A percentile compares a stretch with the other conserved stretches of the same genome.
phyloP scores from a whole-genome alignment of 2,113 vertebrate species.

The Nicator chloris region DNA sequence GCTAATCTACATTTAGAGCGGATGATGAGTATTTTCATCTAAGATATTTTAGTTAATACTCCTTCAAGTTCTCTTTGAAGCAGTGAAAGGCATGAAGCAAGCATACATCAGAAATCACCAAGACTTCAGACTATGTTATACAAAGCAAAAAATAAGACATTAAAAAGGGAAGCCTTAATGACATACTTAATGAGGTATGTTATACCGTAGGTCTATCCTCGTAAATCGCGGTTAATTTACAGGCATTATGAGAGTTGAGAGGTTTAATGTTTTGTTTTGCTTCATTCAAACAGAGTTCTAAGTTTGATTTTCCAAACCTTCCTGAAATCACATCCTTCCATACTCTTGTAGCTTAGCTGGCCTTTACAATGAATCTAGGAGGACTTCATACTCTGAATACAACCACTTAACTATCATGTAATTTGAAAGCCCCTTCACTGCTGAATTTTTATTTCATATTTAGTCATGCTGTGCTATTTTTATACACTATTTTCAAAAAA shows the following conservation, averaged over 20 bases:
- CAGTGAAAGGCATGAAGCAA: neutral
- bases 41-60: conserved; percentile 28
- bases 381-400: neutral
- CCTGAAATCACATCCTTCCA: neutral
- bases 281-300: neutral
- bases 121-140: neutral
- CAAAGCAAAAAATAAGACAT: neutral
- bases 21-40: conserved; percentile 41
- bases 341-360: neutral
- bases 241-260: neutral
- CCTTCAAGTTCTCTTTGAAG: neutral
- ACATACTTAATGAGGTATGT: neutral
- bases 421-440: neutral
- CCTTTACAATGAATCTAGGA: neutral
- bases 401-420: neutral
- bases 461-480: neutral
- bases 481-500: neutral
- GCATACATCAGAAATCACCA: neutral
- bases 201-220: neutral
- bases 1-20: conserved; percentile 42
- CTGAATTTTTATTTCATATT: neutral
- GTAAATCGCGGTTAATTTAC: neutral
- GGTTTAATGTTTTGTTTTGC: neutral
- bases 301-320: neutral
- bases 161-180: neutral